Percentiles rank a stretch among this genome's conserved stretches.
Evolutionary conservation across 2,113 vertebrate genomes (phyloP).

Genomic region (Glaucidium brasilianum): DNA sequence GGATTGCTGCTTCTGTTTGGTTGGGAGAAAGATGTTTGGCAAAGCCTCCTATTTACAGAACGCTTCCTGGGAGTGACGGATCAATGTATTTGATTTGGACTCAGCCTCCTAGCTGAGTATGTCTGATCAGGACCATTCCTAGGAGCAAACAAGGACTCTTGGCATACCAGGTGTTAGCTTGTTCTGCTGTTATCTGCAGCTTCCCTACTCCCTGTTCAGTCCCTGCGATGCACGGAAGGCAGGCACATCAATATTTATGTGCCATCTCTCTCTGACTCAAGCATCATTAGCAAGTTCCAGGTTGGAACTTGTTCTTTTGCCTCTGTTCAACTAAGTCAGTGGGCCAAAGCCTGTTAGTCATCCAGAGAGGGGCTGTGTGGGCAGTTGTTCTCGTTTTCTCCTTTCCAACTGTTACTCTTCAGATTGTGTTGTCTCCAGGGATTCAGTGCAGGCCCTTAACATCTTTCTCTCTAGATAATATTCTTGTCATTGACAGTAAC

Average conservation of each 20-base stretch:
- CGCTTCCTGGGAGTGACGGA: neutral
- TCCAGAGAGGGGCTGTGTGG: accelerated
- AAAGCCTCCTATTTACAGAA: neutral
- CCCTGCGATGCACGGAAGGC: neutral
- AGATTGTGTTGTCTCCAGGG: neutral
- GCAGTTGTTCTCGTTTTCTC: neutral
- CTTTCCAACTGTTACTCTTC: neutral
- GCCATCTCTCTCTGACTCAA: neutral
- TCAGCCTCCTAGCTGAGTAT: neutral
- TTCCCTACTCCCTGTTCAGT: neutral
- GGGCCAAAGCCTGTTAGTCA: neutral
- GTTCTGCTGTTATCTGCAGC: neutral
- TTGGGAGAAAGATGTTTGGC: neutral
- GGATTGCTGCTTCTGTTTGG: neutral
- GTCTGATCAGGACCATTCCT: neutral
- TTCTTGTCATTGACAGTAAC: neutral
- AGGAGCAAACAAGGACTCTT: neutral
- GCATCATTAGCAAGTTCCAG: neutral
- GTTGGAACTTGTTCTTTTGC: neutral
- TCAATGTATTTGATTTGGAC: neutral
- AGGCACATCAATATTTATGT: neutral
- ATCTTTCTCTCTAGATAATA: neutral
- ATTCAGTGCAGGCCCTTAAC: neutral
- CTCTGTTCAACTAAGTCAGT: neutral
- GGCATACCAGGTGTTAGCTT: neutral